Conservation (phyloP, 2,797 vertebrate genomes). For the Macropodus opercularis region DNA sequence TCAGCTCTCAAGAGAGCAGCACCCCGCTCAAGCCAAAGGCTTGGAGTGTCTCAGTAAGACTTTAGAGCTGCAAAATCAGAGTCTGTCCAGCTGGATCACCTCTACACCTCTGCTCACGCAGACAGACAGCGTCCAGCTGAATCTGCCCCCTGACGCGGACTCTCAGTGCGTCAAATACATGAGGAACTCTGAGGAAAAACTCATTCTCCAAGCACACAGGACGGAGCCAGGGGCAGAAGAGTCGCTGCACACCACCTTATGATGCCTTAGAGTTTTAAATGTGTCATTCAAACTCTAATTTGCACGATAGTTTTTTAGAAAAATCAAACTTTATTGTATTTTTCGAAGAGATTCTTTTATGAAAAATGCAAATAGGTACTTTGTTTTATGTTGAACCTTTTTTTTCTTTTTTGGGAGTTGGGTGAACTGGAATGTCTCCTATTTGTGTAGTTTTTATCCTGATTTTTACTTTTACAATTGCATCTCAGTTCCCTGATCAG, state of each 20-base stretch:
- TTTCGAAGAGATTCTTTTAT: slow-evolving; percentile 79
- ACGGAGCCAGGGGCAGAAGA: slow-evolving; percentile 52
- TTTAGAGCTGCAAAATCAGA: slow-evolving; percentile 61
- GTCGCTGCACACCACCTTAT: slow-evolving; percentile 80
- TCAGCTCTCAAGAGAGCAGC: slow-evolving; percentile 28
- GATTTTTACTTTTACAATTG: slow-evolving; percentile 32
- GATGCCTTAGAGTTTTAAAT: slow-evolving; percentile 58
- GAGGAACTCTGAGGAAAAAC: slow-evolving; percentile 60
- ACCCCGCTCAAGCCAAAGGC: slow-evolving; percentile 30
- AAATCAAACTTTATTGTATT: slow-evolving; percentile 73
- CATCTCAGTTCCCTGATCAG: slow-evolving; percentile 60
- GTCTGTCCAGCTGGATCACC: slow-evolving; percentile 80
- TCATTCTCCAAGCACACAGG: slow-evolving; percentile 44
- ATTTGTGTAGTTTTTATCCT: slow-evolving; percentile 16
- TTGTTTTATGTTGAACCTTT: too few species aligned
- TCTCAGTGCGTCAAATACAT: slow-evolving; percentile 71
- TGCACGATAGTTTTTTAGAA: slow-evolving; percentile 84
- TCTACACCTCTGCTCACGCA: slow-evolving; percentile 82
- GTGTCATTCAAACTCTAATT: slow-evolving; percentile 82
- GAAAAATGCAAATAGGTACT: slow-evolving; percentile 80
- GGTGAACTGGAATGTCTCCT: slow-evolving; percentile 68
- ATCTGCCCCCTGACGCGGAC: slow-evolving; percentile 67
- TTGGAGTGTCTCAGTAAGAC: slow-evolving; percentile 51
- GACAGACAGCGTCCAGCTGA: slow-evolving; percentile 74
- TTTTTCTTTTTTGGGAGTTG: slow-evolving; percentile 68